Percentiles rank a stretch among this genome's conserved stretches.
phyloP scores from a whole-genome alignment of 2,888 invertebrate genomes.

The Matsumyia berberina region DNA sequence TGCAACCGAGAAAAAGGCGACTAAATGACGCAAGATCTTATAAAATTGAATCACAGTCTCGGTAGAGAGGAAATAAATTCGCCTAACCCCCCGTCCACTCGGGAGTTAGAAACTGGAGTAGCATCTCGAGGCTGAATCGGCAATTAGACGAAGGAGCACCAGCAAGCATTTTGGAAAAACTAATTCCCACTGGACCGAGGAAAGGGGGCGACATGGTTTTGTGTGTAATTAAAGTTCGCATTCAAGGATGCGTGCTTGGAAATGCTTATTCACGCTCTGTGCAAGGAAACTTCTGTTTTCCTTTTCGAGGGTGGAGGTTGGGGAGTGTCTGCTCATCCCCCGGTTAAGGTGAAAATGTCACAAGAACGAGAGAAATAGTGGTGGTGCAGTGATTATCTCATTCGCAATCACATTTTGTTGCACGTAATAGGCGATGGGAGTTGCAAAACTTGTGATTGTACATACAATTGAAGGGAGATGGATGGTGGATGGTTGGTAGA shows the following conservation, averaged over 20 bases:
- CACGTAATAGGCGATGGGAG: conserved; percentile 46
- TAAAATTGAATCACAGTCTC: conserved; percentile 72
- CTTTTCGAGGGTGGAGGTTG: neutral
- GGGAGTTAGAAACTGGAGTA: conserved; percentile 27
- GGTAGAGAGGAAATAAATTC: conserved; percentile 56
- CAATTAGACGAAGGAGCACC: conserved; percentile 58
- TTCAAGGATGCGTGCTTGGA: conserved; percentile 70
- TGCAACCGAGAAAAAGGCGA: neutral
- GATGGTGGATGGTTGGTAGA: too few species aligned
- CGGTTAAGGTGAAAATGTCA: conserved; percentile 27
- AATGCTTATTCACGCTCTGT: conserved; percentile 35
- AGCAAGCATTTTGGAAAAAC: conserved; percentile 36
- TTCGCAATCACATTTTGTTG: conserved; percentile 51
- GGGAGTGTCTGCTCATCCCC: neutral
- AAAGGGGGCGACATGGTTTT: conserved; percentile 25
- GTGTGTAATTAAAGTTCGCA: conserved; percentile 72
- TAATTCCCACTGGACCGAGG: conserved; percentile 62
- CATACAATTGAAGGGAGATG: neutral
- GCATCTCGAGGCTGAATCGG: conserved; percentile 64
- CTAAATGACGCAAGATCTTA: conserved; percentile 59
- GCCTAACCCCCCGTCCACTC: neutral
- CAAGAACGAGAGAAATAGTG: neutral
- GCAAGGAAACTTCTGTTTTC: neutral
- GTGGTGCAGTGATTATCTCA: conserved; percentile 66
- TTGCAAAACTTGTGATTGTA: neutral